Conservation (phyloP, 2,797 vertebrate species). For the Crypturellus tataupa region DNA sequence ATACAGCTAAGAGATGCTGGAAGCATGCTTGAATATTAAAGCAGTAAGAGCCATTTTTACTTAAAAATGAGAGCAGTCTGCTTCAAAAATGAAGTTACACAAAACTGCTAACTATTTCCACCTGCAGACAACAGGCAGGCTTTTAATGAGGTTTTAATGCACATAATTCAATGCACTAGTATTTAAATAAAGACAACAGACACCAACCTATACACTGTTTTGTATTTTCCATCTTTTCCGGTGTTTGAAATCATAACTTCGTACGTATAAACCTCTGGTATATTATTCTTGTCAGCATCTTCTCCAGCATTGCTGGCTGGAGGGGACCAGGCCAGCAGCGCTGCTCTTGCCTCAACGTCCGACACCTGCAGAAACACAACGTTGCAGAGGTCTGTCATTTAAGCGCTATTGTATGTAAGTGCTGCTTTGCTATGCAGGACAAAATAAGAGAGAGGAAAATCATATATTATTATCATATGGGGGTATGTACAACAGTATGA, state of each 20-base stretch:
- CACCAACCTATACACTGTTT: constrained; percentile 87
- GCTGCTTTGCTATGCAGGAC: neutral
- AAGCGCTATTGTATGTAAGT: neutral
- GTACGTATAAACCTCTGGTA: constrained; percentile 84
- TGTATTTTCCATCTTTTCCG: constrained; percentile 93
- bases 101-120: neutral
- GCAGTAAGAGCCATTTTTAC: neutral
- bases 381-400: constrained; percentile 23
- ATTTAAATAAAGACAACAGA: constrained; percentile 9
- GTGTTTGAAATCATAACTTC: constrained; percentile 90
- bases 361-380: constrained; percentile 84
- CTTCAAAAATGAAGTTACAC: neutral
- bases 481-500: neutral
- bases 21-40: neutral
- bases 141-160: neutral
- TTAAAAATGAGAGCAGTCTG: neutral
- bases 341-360: constrained; percentile 89
- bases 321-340: constrained; percentile 87
- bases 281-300: constrained; percentile 75
- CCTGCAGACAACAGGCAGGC: neutral
- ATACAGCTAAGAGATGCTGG: neutral
- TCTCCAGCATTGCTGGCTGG: constrained; percentile 82
- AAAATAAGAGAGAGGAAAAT: neutral
- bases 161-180: neutral
- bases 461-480: neutral